Conservation (phyloP, 1,140 invertebrate genomes). For the Halesus radiatus region DNA sequence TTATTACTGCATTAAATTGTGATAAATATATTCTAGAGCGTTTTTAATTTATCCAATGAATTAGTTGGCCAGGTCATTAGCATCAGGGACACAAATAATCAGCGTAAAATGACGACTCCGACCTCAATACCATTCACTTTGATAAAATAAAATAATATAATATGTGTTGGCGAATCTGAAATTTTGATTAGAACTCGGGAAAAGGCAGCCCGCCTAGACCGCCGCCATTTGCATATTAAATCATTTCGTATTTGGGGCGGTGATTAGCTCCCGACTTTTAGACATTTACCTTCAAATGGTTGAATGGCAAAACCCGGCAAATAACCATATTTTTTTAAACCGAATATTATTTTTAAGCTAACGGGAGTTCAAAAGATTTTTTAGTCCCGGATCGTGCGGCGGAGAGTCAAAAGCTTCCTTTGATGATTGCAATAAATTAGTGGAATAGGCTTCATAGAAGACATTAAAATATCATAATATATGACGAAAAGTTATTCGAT, state of each 20-base stretch:
- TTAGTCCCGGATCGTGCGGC: too few relatives aligned
- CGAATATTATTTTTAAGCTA: too few relatives aligned
- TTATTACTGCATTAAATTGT: too few relatives aligned
- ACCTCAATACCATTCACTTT: conserved; percentile 24
- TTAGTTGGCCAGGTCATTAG: conserved; percentile 14
- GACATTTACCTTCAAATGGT: neutral
- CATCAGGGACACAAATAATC: conserved; percentile 28
- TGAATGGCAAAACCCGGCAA: too few relatives aligned
- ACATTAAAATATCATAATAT: too few relatives aligned
- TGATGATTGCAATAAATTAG: too few relatives aligned
- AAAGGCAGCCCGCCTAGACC: neutral
- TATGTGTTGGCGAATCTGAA: conserved; percentile 16
- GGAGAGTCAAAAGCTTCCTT: too few relatives aligned
- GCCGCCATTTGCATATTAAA: conserved; percentile 25
- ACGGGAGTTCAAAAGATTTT: too few relatives aligned
- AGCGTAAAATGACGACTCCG: conserved; percentile 23
- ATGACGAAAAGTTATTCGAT: too few relatives aligned
- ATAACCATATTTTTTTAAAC: too few relatives aligned
- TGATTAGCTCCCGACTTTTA: neutral
- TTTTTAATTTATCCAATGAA: conserved; percentile 25
- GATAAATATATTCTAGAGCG: conserved; percentile 9
- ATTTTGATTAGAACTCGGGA: conserved; percentile 29
- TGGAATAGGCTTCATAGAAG: too few relatives aligned
- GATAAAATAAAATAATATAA: neutral
- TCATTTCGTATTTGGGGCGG: conserved; percentile 22